Percentiles rank a stretch among this genome's conserved stretches.
phyloP scores from a whole-genome alignment of 2,797 vertebrate genomes.

The Syngnathus acus region DNA sequence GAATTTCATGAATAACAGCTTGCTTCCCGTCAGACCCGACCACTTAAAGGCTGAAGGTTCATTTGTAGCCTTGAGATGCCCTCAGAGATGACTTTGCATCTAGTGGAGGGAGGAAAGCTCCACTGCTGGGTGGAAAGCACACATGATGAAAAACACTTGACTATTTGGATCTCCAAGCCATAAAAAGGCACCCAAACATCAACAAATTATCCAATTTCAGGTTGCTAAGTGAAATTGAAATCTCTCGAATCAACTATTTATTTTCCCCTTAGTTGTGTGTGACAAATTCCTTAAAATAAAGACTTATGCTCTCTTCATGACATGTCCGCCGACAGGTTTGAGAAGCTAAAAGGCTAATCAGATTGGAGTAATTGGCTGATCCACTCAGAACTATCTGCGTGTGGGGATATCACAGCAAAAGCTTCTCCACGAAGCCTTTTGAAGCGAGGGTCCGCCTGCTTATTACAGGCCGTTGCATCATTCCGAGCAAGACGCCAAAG shows the following conservation, averaged over 20 bases:
- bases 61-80: not conserved
- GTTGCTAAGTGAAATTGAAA: too few species aligned
- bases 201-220: not conserved
- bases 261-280: too few species aligned
- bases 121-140: not conserved
- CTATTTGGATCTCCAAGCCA: not conserved
- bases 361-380: slow-evolving; percentile 58
- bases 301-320: not conserved
- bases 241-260: too few species aligned
- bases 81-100: not conserved
- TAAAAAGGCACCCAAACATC: not conserved
- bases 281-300: too few species aligned
- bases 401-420: slow-evolving; percentile 43
- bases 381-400: slow-evolving; percentile 53
- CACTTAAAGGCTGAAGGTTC: too few species aligned
- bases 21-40: not conserved
- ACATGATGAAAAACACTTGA: not conserved
- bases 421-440: slow-evolving; percentile 15
- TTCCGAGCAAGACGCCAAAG: slow-evolving; percentile 37
- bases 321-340: slow-evolving; percentile 15
- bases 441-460: not conserved
- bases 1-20: not conserved
- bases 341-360: slow-evolving; percentile 56
- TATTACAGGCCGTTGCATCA: slow-evolving; percentile 57
- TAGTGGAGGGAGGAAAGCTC: too few species aligned